These are phyloP conservation scores for Ovis canadensis DNA, from an alignment of 2,113 vertebrate genomes.

Conservation along the genomic window DNA sequence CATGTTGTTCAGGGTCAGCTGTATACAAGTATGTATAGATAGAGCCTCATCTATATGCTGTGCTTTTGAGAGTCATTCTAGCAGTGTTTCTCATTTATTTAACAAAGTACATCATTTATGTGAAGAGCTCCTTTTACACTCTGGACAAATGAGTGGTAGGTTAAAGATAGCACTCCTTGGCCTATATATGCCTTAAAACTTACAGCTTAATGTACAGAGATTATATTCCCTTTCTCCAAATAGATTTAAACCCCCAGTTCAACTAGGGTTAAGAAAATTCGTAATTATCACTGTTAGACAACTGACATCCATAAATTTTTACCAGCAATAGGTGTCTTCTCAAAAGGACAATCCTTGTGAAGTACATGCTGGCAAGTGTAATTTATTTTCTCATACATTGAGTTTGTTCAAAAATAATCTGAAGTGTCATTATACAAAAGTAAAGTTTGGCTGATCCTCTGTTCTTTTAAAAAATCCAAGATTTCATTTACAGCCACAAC, in stretches of 20 bases:
- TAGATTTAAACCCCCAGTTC: not conserved
- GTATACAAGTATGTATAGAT: not conserved
- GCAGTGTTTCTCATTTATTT: not conserved
- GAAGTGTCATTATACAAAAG: slow-evolving; percentile 42
- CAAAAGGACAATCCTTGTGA: not conserved
- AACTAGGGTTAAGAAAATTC: not conserved
- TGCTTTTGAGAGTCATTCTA: not conserved
- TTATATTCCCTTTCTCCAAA: not conserved
- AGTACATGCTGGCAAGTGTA: not conserved
- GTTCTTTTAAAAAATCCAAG: slow-evolving; percentile 19
- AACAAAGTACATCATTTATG: not conserved
- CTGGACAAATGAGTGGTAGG: not conserved
- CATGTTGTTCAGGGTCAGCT: not conserved
- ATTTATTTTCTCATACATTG: slow-evolving; percentile 26
- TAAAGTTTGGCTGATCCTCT: slow-evolving; percentile 10
- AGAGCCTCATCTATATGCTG: not conserved
- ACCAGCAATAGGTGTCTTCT: not conserved
- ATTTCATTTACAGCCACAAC: slow-evolving; percentile 3
- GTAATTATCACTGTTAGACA: not conserved
- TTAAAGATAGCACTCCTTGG: not conserved
- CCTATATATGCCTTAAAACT: not conserved
- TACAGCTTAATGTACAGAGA: slow-evolving; percentile 1
- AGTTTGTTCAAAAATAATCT: slow-evolving; percentile 37
- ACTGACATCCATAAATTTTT: not conserved
- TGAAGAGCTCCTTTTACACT: not conserved